These are phyloP conservation scores for Distichodus sexfasciatus DNA, from an alignment of 2,797 vertebrate species.

Conservation along the genomic window DNA sequence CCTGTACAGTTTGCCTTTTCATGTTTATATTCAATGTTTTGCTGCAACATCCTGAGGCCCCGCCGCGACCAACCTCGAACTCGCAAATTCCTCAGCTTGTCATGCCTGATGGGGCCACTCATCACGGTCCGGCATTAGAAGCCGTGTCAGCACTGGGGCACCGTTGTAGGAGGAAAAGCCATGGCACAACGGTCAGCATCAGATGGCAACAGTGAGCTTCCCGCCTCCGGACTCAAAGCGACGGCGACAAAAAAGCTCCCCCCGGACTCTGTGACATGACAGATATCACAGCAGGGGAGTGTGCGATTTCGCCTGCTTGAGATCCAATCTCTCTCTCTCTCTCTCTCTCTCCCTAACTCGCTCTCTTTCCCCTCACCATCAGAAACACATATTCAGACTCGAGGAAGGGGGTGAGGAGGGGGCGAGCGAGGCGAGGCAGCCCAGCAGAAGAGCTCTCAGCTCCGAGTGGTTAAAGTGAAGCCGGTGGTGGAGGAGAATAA, in stretches of 20 bases:
- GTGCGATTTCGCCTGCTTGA: conserved; percentile 11
- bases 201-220: neutral
- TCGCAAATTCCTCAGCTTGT: neutral
- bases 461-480: conserved; percentile 13
- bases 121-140: neutral
- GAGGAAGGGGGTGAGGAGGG: neutral
- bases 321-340: conserved; percentile 21
- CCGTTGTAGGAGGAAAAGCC: neutral
- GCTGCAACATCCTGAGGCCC: neutral
- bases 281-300: conserved; percentile 21
- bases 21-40: neutral
- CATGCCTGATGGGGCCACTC: conserved; percentile 1
- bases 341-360: too few relatives aligned
- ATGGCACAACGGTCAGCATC: neutral
- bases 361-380: too few relatives aligned
- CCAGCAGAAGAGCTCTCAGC: conserved; percentile 1
- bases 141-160: neutral
- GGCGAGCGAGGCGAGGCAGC: neutral
- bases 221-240: too few relatives aligned
- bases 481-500: conserved; percentile 7
- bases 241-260: conserved; percentile 10
- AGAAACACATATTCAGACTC: conserved; percentile 19
- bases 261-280: conserved; percentile 17
- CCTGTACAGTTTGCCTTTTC: conserved; percentile 10
- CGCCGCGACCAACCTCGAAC: neutral